These are phyloP conservation scores for Eretmochelys imbricata DNA, from an alignment of 2,113 vertebrate species.

Conservation along the genomic window DNA sequence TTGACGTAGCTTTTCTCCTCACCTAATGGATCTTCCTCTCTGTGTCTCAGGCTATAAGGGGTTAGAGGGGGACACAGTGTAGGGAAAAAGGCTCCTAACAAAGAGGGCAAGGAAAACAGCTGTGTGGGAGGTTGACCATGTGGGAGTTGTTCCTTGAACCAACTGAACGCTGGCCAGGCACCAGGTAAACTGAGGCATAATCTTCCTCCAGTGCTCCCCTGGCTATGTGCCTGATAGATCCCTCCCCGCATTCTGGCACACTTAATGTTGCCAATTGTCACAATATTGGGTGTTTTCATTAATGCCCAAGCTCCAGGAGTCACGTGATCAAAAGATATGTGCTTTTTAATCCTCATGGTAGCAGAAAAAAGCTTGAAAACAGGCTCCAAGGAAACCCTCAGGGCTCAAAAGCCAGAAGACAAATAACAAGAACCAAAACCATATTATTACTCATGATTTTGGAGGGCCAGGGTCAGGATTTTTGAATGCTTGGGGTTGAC, in stretches of 20 bases:
- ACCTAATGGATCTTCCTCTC: conserved; percentile 27
- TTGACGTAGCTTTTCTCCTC: conserved; percentile 27
- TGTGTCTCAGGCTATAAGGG: conserved; percentile 32
- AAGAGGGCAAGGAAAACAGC: neutral
- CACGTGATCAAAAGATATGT: neutral
- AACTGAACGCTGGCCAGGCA: conserved; percentile 4
- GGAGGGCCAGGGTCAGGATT: neutral
- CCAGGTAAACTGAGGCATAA: neutral
- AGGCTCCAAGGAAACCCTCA: neutral
- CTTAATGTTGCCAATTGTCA: neutral
- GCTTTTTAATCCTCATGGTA: neutral
- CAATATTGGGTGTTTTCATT: neutral
- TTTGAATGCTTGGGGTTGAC: neutral
- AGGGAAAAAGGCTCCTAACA: neutral
- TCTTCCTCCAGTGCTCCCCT: neutral
- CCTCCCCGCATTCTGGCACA: neutral
- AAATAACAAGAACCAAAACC: neutral
- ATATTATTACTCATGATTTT: neutral
- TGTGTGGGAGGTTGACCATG: neutral
- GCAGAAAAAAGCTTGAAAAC: neutral
- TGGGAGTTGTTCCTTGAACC: neutral
- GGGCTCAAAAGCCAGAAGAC: neutral
- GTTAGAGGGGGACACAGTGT: conserved; percentile 22
- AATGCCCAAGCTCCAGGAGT: neutral
- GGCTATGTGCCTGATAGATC: neutral